Percentiles rank a stretch among this genome's conserved stretches.
Evolutionary conservation across 2,888 invertebrate genomes (phyloP).

Genomic region (Phlogophora meticulosa): DNA sequence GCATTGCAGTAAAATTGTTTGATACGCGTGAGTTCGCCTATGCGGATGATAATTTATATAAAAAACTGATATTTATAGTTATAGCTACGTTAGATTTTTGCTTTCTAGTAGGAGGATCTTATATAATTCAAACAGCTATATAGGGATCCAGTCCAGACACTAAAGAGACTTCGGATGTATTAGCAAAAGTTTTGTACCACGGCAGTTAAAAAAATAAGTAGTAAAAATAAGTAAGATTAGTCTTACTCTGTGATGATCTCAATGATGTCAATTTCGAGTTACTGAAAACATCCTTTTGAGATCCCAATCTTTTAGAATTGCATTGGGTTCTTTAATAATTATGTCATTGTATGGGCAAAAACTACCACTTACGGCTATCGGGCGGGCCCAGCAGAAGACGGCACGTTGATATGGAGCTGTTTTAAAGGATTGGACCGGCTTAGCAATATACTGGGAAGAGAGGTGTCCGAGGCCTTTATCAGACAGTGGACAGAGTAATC

Average conservation of each 20-base stretch:
- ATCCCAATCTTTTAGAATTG: background rate
- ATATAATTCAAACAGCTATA: constrained; percentile 1
- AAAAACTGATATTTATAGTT: constrained; percentile 6
- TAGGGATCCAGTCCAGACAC: constrained; percentile 5
- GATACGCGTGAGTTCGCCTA: constrained; percentile 18
- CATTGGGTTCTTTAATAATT: background rate
- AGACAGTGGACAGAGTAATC: no score
- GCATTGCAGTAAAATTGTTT: constrained; percentile 58
- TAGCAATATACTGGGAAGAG: no score
- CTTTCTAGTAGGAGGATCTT: background rate
- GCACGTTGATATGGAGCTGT: no score
- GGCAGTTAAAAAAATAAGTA: no score
- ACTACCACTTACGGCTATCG: background rate
- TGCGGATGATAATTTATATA: constrained; percentile 17
- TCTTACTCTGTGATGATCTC: no score
- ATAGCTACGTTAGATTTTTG: constrained; percentile 1
- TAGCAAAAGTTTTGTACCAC: constrained; percentile 2
- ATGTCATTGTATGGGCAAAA: background rate
- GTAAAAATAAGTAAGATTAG: no score
- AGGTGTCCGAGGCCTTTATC: no score
- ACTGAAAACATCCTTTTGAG: constrained; percentile 1
- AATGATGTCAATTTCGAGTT: constrained; percentile 6
- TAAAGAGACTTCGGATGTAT: constrained; percentile 12
- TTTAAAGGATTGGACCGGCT: no score
- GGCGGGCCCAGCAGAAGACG: no score